Evolutionary conservation across 2,888 invertebrate species (phyloP).

Genomic region (Alentia gelatinosa): DNA sequence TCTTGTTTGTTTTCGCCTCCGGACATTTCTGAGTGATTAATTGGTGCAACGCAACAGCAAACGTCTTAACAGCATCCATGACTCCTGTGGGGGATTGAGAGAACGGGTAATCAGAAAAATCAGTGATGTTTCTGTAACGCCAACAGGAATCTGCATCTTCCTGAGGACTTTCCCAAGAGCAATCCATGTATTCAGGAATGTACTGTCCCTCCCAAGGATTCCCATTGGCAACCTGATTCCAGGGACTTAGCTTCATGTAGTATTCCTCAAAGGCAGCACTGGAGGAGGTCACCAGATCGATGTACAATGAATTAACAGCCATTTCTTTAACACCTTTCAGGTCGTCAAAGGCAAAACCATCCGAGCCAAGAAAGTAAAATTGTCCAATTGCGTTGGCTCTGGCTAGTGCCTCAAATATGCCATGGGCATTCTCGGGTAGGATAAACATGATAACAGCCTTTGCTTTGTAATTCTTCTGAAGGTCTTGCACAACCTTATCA

Average conservation of each 20-base stretch:
- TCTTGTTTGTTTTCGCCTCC: neutral
- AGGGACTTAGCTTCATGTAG: neutral
- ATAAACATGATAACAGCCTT: slow-evolving; percentile 24
- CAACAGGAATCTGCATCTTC: neutral
- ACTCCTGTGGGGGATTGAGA: neutral
- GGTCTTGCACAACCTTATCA: slow-evolving; percentile 1
- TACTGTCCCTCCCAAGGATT: slow-evolving; percentile 31
- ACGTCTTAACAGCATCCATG: neutral
- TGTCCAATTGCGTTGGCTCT: neutral
- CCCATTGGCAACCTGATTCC: neutral
- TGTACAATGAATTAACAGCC: neutral
- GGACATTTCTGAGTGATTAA: slow-evolving; percentile 13
- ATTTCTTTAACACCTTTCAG: neutral
- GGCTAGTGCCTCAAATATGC: neutral
- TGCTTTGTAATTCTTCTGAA: neutral
- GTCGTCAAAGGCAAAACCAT: neutral
- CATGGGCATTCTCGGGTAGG: neutral
- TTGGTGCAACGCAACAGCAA: slow-evolving; percentile 5
- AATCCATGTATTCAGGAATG: neutral
- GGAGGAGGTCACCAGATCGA: neutral
- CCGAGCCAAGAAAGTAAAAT: slow-evolving; percentile 18
- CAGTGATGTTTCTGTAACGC: neutral
- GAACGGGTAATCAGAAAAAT: neutral
- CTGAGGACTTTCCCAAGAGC: neutral
- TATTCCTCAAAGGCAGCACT: neutral